Conservation (phyloP, 2,797 vertebrate genomes). For the Spinus olivaceus region DNA sequence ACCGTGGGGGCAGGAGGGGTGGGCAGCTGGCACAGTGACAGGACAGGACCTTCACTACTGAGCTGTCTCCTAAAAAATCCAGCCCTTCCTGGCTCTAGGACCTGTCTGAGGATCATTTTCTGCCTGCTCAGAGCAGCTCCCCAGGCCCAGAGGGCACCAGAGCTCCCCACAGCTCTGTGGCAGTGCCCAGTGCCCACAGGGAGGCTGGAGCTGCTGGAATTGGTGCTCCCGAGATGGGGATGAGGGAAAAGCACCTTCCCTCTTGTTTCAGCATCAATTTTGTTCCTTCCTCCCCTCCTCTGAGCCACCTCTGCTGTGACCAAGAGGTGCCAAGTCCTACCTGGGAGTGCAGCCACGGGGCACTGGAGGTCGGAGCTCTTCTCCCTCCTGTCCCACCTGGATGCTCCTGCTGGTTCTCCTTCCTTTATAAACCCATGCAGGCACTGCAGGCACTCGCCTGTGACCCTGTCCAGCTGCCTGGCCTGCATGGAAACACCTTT, state of each 20-base stretch:
- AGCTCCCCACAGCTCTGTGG: background rate
- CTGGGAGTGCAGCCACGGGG: background rate
- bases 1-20: background rate
- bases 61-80: background rate
- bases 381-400: background rate
- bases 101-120: background rate
- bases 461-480: background rate
- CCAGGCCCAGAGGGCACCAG: background rate
- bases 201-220: background rate
- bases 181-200: fast-evolving
- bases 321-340: background rate
- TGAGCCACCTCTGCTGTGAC: background rate
- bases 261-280: background rate
- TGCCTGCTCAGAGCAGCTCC: background rate
- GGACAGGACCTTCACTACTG: fast-evolving
- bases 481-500: background rate
- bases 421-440: background rate
- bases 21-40: background rate
- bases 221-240: fast-evolving
- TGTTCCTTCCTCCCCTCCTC: background rate
- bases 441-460: background rate
- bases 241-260: background rate
- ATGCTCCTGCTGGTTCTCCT: background rate
- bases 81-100: background rate
- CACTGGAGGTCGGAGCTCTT: background rate